phyloP scores from a whole-genome alignment of 2,888 invertebrate genomes.

The Gandaritis pyraliata region DNA sequence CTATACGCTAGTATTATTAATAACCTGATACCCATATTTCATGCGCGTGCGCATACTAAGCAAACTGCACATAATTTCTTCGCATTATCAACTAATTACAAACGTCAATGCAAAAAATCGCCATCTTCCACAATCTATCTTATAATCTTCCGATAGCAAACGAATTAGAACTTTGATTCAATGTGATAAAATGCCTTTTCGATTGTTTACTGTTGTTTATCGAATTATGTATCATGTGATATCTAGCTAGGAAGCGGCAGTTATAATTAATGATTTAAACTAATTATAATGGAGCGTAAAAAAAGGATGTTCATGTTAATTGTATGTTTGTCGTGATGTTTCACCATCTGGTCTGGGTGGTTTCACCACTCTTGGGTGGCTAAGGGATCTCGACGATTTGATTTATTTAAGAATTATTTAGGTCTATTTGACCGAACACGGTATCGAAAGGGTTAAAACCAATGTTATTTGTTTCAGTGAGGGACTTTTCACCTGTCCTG shows the following conservation, averaged over 20 bases:
- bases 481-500: constrained; percentile 86
- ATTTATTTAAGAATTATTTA: too few relatives aligned
- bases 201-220: background rate
- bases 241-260: constrained; percentile 21
- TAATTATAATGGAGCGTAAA: constrained; percentile 33
- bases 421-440: too few relatives aligned
- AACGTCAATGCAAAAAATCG: constrained; percentile 40
- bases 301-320: constrained; percentile 13
- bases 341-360: background rate
- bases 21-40: constrained; percentile 44
- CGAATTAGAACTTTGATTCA: constrained; percentile 20
- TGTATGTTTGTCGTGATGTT: background rate
- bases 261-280: constrained; percentile 31
- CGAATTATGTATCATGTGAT: constrained; percentile 27
- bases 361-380: too few relatives aligned
- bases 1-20: constrained; percentile 13
- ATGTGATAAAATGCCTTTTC: constrained; percentile 15
- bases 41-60: constrained; percentile 55
- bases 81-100: constrained; percentile 69
- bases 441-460: background rate
- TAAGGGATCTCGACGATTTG: too few relatives aligned
- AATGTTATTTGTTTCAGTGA: constrained; percentile 81
- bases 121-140: constrained; percentile 28
- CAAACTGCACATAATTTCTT: constrained; percentile 59
- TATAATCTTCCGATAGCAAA: constrained; percentile 6